These are phyloP conservation scores for Rhamnusium bicolor DNA, from an alignment of 2,888 invertebrate species.

Conservation along the genomic window DNA sequence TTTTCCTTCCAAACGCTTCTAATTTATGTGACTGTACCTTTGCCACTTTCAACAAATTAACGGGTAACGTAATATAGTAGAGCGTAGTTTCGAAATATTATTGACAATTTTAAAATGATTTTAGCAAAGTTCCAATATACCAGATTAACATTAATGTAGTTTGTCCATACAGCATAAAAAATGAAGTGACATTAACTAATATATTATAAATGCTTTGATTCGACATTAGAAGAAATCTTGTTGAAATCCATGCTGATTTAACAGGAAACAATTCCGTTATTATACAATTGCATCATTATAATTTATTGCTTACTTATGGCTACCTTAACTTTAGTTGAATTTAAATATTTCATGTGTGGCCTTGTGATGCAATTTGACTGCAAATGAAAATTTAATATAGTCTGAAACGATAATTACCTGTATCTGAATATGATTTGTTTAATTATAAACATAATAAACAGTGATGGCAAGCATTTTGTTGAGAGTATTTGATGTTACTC, in stretches of 20 bases:
- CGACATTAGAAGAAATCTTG: slow-evolving; percentile 4
- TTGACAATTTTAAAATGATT: no score
- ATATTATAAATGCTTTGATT: no score
- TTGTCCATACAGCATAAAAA: no score
- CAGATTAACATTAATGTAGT: no score
- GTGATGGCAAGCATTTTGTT: slow-evolving; percentile 27
- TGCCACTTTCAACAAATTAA: no score
- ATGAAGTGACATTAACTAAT: no score
- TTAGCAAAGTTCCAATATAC: no score
- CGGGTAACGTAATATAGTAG: no score
- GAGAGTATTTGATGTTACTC: slow-evolving; percentile 36
- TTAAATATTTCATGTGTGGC: not conserved
- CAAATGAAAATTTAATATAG: slow-evolving; percentile 2
- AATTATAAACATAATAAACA: slow-evolving; percentile 31
- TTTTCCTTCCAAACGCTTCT: no score
- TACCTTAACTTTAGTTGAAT: slow-evolving; percentile 6
- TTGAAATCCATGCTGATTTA: slow-evolving; percentile 1
- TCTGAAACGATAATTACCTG: slow-evolving; percentile 16
- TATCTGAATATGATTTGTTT: slow-evolving; percentile 21
- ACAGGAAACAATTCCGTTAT: slow-evolving; percentile 3
- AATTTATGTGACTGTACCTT: no score
- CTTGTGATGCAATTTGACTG: slow-evolving; percentile 17
- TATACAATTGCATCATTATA: not conserved
- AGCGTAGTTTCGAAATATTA: no score
- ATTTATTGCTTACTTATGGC: not conserved